Evolutionary conservation across 2,888 invertebrate genomes (phyloP).

Genomic region (Adelphocoris suturalis): DNA sequence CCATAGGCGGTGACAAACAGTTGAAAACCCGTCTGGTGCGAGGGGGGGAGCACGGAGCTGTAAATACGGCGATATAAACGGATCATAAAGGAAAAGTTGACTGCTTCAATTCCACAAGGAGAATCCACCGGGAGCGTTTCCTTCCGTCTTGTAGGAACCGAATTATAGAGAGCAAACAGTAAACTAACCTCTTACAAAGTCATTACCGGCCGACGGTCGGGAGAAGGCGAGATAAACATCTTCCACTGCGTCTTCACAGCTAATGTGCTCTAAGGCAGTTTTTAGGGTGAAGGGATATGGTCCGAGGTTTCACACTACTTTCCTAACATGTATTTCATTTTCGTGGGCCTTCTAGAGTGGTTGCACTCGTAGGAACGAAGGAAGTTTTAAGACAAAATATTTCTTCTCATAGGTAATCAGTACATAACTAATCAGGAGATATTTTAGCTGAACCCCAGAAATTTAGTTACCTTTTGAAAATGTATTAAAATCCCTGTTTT

Average conservation of each 20-base stretch:
- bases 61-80: constrained; percentile 10
- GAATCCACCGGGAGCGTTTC: neutral
- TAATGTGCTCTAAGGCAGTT: neutral
- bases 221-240: constrained; percentile 14
- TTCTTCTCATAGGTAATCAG: too few relatives aligned
- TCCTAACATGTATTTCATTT: too few relatives aligned
- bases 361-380: too few relatives aligned
- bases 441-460: too few relatives aligned
- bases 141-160: neutral
- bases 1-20: neutral
- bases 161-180: neutral
- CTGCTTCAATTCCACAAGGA: constrained; percentile 8
- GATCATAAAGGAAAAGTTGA: constrained; percentile 47
- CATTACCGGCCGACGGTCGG: neutral
- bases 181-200: neutral
- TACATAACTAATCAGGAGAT: too few relatives aligned
- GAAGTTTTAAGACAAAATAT: too few relatives aligned
- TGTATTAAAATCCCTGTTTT: too few relatives aligned
- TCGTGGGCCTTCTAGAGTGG: too few relatives aligned
- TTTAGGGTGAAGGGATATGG: too few relatives aligned
- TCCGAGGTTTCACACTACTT: too few relatives aligned
- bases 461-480: too few relatives aligned
- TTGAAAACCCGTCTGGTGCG: neutral
- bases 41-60: neutral
- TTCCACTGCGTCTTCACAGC: neutral